Percentiles rank a stretch among this genome's conserved stretches.
Conservation (phyloP, 1,140 invertebrate genomes). For the Kradibia gibbosae region DNA sequence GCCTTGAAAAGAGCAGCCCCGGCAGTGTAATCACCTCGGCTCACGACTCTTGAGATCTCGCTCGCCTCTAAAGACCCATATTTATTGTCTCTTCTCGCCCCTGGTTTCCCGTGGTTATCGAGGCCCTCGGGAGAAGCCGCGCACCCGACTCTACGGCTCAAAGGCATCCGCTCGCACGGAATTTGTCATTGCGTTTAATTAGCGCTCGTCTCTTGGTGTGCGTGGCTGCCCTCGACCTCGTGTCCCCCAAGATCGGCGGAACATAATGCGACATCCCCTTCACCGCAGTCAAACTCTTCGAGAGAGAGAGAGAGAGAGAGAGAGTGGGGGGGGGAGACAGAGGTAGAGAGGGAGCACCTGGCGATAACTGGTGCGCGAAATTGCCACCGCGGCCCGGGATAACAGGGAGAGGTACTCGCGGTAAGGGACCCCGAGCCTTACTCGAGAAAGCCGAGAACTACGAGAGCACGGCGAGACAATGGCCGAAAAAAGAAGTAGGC, state of each 20-base stretch:
- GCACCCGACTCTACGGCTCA: neutral
- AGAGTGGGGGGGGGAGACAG: neutral
- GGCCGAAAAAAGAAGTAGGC: neutral
- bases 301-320: too few relatives aligned
- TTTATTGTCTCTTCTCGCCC: too few relatives aligned
- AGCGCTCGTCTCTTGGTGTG: too few relatives aligned
- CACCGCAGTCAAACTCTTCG: too few relatives aligned
- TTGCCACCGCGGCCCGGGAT: neutral
- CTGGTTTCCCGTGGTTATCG: neutral
- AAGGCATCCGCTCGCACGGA: neutral
- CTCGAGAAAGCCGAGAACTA: neutral
- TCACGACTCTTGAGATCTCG: neutral
- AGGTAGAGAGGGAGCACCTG: neutral
- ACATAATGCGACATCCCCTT: too few relatives aligned
- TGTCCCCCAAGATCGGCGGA: too few relatives aligned
- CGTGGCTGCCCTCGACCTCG: too few relatives aligned
- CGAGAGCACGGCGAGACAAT: neutral
- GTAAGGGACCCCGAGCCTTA: too few relatives aligned
- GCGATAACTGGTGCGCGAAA: neutral
- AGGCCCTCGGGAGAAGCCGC: too few relatives aligned
- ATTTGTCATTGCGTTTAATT: neutral
- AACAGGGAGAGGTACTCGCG: neutral
- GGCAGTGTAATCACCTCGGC: neutral
- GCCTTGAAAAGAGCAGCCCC: constrained; percentile 2
- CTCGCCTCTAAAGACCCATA: too few relatives aligned